Conservation (phyloP, 2,888 invertebrate genomes). For the Lasioglossum calceatum region DNA sequence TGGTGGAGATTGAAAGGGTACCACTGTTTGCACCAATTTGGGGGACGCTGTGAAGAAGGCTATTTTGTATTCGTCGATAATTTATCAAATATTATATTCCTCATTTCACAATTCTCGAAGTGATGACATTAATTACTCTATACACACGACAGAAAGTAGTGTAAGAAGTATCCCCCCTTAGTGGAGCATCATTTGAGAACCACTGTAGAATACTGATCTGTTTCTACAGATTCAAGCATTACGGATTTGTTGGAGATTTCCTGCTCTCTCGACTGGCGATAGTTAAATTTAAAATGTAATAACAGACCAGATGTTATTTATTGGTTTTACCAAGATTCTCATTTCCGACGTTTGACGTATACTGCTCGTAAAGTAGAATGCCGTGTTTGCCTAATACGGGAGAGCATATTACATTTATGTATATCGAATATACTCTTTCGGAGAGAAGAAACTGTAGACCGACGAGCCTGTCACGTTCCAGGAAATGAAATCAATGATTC, state of each 20-base stretch:
- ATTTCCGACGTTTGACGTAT: background rate
- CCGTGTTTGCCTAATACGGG: background rate
- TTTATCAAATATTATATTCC: too few species aligned
- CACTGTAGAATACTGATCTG: background rate
- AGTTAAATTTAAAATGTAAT: background rate
- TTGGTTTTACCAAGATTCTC: background rate
- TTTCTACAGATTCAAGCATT: background rate
- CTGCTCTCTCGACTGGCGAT: background rate
- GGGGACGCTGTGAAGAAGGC: background rate
- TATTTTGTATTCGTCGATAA: background rate
- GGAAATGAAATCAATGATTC: slow-evolving; percentile 1
- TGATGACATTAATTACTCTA: too few species aligned
- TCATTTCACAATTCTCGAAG: too few species aligned
- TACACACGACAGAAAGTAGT: too few species aligned
- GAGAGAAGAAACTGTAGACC: background rate
- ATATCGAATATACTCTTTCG: background rate
- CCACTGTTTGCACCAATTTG: background rate
- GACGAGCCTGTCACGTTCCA: background rate
- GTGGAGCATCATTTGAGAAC: background rate
- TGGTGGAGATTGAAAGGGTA: background rate
- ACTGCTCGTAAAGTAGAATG: background rate
- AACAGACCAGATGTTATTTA: background rate
- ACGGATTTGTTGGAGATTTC: background rate
- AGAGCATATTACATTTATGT: background rate
- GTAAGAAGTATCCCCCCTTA: background rate